Conservation (phyloP, 2,797 vertebrate genomes). For the Buceros bicornis region DNA sequence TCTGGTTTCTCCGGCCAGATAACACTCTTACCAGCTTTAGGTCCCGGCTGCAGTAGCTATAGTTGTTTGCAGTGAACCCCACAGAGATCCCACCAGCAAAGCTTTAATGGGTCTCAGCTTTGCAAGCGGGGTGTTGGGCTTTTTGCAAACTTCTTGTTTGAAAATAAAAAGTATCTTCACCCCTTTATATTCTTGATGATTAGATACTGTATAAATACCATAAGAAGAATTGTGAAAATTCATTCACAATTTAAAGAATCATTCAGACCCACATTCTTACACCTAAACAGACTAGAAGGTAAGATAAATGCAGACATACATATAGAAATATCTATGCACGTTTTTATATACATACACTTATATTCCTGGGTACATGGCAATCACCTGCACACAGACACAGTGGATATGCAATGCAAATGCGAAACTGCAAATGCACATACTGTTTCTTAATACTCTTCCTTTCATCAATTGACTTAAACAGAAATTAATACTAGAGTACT, state of each 20-base stretch:
- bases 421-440: neutral
- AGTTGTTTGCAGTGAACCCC: neutral
- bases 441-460: neutral
- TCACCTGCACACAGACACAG: neutral
- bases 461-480: neutral
- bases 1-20: neutral
- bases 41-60: neutral
- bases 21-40: neutral
- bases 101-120: neutral
- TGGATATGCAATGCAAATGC: neutral
- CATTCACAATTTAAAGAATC: neutral
- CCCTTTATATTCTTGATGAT: neutral
- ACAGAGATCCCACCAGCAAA: neutral
- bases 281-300: neutral
- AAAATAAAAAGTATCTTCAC: neutral
- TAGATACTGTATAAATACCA: neutral
- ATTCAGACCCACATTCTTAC: neutral
- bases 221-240: neutral
- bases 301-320: neutral
- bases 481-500: neutral
- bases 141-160: neutral
- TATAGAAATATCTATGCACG: neutral
- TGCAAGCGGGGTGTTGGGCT: rapidly evolving
- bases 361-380: rapidly evolving
- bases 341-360: too few species aligned